Evolutionary conservation across 2,797 vertebrate species (phyloP), one percentile per base, ranked within the genome.

Genomic region (Momotus momota): DNA sequence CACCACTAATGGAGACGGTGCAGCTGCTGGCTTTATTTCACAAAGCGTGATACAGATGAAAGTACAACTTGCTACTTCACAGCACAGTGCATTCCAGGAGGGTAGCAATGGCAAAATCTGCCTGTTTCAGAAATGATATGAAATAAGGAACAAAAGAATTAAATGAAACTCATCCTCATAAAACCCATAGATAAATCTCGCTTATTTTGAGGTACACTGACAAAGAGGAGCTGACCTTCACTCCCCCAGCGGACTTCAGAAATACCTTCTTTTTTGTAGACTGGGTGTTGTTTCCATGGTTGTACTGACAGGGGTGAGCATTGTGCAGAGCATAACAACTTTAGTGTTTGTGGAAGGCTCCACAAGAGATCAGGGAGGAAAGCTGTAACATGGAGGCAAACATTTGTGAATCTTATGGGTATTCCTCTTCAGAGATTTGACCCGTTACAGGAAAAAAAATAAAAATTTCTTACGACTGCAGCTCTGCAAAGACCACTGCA

Each of bases 1-100:
- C 71, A 48, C 62, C 48, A 4, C 45, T 91, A 66, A 81, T 75
- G 78, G 88, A 85, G 67, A 26, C 31, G 55, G 71, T 91, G 74
- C 86, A 95, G 96, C 86, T 94, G 77, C 94, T 94, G 91, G 51
- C 67, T 95, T 80, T 46, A 54, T 71, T 86, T 66, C 88, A 72
- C 66, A 55, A 51, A 69, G 74, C 1, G 0, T 58, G 70, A 73
- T 79, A 87, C 87, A 93, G 80, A 75, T 86, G 48, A 86, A 95
- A 88, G 80, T 81, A 60, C 87, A 91, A 85, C 90, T 91, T 75
- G 75, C 62, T 93, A 5, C 94, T 95, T 75, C 87, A 64, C 83
- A 86, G 94, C 72, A 86, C 85, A 79, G 38, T 66, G 66, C 74
- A 69, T 88, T 90, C 94, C 91, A 90, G 69, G 77, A 71, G 45